A percentile compares a stretch with the other conserved stretches of the same genome.
phyloP scores from a whole-genome alignment of 2,797 vertebrate genomes.

The Pseudotriccus pelzelni region DNA sequence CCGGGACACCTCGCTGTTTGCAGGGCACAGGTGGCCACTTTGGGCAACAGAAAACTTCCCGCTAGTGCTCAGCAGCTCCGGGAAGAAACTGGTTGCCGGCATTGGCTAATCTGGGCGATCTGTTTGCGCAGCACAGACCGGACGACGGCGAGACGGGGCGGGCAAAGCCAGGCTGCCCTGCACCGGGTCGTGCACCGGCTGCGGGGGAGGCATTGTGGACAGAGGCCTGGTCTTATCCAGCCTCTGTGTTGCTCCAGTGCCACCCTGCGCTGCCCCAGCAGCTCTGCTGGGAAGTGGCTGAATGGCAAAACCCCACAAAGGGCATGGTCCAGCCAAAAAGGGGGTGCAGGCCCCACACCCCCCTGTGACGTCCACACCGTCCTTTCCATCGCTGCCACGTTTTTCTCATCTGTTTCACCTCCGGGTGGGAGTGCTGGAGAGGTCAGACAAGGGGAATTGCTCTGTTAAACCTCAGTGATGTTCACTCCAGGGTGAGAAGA shows the following conservation, averaged over 20 bases:
- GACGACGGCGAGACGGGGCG: neutral
- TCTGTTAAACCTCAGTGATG: neutral
- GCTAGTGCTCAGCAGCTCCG: rapidly evolving
- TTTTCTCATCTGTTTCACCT: neutral
- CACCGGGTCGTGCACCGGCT: rapidly evolving
- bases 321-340: neutral
- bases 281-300: rapidly evolving
- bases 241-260: neutral
- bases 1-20: rapidly evolving
- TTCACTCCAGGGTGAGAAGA: rapidly evolving
- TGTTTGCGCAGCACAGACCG: neutral
- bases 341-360: neutral
- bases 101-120: neutral
- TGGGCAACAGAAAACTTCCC: neutral
- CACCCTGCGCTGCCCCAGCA: rapidly evolving
- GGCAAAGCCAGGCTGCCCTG: neutral
- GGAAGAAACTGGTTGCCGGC: neutral
- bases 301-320: neutral
- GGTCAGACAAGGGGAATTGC: rapidly evolving
- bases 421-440: neutral
- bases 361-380: neutral
- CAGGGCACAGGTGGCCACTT: neutral
- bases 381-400: neutral
- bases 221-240: neutral
- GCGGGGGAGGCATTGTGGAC: neutral